A percentile compares a stretch with the other conserved stretches of the same genome.
Evolutionary conservation across 2,113 vertebrate species (phyloP).

Genomic region (Lipotes vexillifer): DNA sequence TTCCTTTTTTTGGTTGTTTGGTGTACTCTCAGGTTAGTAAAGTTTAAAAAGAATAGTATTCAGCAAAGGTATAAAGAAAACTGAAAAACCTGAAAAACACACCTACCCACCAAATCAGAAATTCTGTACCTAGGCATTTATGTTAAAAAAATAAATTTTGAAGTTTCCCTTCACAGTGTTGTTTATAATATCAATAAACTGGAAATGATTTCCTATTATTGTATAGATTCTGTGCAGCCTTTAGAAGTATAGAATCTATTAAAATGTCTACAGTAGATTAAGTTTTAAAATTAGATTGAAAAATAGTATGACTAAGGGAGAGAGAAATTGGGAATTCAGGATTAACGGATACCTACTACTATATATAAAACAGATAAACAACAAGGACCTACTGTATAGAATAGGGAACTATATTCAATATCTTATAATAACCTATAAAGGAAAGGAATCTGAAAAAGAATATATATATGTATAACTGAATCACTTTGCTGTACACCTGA

Average conservation of each 20-base stretch:
- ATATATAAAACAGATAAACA: background rate
- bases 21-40: background rate
- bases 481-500: background rate
- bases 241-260: background rate
- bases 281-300: background rate
- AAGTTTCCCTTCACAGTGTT: background rate
- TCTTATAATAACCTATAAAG: background rate
- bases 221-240: background rate
- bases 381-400: background rate
- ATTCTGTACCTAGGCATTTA: background rate
- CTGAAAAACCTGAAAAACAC: conserved; percentile 18
- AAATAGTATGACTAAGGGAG: background rate
- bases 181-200: background rate
- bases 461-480: background rate
- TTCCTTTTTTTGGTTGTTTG: background rate
- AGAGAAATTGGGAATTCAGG: background rate
- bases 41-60: conserved; percentile 23
- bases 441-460: background rate
- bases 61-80: background rate
- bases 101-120: background rate
- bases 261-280: background rate
- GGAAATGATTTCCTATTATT: conserved; percentile 6
- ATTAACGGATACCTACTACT: background rate
- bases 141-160: background rate
- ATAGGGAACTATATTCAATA: background rate